A percentile compares a stretch with the other conserved stretches of the same genome.
Evolutionary conservation across 2,797 vertebrate species (phyloP).

Genomic region (Hoplostethus atlanticus): DNA sequence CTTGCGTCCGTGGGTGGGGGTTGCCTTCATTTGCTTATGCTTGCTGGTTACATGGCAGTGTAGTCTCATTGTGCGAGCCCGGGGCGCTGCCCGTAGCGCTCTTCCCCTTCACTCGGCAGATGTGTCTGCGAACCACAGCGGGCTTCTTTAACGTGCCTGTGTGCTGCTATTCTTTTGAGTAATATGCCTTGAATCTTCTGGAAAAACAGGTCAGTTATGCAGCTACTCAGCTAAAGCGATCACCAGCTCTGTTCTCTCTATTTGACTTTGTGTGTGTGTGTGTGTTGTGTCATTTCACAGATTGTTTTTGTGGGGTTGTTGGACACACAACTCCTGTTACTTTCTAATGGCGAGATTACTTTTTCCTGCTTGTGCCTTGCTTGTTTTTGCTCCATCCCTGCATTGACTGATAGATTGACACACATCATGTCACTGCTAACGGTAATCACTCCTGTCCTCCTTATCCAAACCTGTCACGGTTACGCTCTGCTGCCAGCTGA

Average conservation of each 20-base stretch:
- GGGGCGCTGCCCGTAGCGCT: constrained; percentile 6
- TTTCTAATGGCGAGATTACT: background rate
- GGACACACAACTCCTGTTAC: background rate
- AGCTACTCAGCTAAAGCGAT: too few species aligned
- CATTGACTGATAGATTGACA: constrained; percentile 16
- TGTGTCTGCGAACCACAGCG: constrained; percentile 27
- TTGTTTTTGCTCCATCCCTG: constrained; percentile 10
- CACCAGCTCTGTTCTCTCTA: background rate
- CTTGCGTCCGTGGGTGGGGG: constrained; percentile 39
- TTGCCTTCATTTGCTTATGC: constrained; percentile 58
- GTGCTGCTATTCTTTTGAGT: too few species aligned
- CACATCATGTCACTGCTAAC: constrained; percentile 50
- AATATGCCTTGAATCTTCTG: too few species aligned
- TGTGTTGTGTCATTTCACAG: background rate
- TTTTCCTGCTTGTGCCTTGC: background rate
- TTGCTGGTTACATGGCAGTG: constrained; percentile 30
- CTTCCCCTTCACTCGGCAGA: background rate
- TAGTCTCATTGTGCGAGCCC: constrained; percentile 33
- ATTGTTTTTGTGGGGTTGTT: background rate
- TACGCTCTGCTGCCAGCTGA: constrained; percentile 78
- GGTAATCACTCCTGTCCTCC: constrained; percentile 61
- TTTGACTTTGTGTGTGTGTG: background rate
- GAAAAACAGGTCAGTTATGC: too few species aligned
- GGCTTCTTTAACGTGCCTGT: background rate
- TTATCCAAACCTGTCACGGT: constrained; percentile 51